A percentile compares a stretch with the other conserved stretches of the same genome.
Conservation (phyloP, 2,888 invertebrate genomes). For the Steinernema carpocapsae region DNA sequence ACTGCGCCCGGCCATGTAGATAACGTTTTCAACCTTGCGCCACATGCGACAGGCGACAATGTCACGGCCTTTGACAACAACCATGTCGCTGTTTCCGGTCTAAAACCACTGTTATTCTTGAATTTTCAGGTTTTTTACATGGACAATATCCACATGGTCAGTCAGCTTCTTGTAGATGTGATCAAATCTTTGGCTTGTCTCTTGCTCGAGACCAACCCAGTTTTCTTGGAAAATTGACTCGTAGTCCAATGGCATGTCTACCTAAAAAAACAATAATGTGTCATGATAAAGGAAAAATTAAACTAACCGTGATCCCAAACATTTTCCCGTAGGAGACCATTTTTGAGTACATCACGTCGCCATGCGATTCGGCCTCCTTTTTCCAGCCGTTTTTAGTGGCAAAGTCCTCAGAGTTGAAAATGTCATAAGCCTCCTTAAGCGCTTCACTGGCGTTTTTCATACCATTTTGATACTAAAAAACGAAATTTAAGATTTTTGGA, state of each 20-base stretch:
- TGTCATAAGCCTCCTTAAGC: conserved; percentile 38
- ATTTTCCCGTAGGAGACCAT: conserved; percentile 40
- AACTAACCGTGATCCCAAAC: conserved; percentile 39
- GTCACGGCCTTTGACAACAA: conserved; percentile 58
- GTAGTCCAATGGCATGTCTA: conserved; percentile 17
- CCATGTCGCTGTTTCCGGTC: conserved; percentile 59
- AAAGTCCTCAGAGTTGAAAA: conserved; percentile 34
- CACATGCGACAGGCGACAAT: conserved; percentile 54
- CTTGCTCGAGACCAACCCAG: conserved; percentile 49
- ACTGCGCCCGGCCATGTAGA: conserved; percentile 44
- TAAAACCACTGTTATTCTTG: conserved; percentile 37
- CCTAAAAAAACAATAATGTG: conserved; percentile 3
- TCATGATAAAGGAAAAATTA: too few relatives aligned
- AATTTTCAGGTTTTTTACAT: conserved; percentile 46
- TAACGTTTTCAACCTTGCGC: conserved; percentile 35
- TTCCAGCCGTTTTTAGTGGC: conserved; percentile 42
- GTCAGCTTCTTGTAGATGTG: conserved; percentile 50
- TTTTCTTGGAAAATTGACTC: conserved; percentile 39
- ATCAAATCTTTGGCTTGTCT: conserved; percentile 59
- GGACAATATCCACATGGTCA: conserved; percentile 57
- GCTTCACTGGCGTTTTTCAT: conserved; percentile 25
- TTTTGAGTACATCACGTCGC: conserved; percentile 38
- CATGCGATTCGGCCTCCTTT: conserved; percentile 38
- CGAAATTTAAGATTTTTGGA: too few relatives aligned
- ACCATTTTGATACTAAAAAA: not conserved